Conservation (phyloP, 2,797 vertebrate genomes). For the Hephaestus fuliginosus region DNA sequence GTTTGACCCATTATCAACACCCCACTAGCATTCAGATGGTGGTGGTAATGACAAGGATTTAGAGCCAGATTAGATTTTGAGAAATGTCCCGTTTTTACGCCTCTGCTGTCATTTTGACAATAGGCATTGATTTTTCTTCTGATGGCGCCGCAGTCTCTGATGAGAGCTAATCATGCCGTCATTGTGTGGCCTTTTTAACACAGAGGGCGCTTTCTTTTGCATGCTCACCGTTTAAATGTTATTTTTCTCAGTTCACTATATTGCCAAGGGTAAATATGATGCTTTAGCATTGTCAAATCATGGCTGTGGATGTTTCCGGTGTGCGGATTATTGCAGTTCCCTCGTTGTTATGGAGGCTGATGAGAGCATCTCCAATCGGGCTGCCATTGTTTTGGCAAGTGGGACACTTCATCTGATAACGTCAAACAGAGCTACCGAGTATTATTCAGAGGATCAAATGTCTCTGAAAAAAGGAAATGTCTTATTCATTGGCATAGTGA, state of each 20-base stretch:
- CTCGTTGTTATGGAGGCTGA: conserved; percentile 44
- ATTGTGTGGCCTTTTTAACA: conserved; percentile 55
- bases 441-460: conserved; percentile 63
- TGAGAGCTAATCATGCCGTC: conserved; percentile 68
- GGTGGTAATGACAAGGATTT: conserved; percentile 46
- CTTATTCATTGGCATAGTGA: conserved; percentile 74
- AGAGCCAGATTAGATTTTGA: conserved; percentile 31
- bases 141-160: conserved; percentile 50
- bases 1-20: conserved; percentile 41
- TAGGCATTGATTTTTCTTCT: conserved; percentile 72
- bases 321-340: conserved; percentile 2
- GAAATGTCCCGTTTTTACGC: conserved; percentile 26
- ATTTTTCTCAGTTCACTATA: conserved; percentile 19
- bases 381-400: conserved; percentile 76
- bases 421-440: conserved; percentile 36
- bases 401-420: conserved; percentile 65
- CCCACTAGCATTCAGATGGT: conserved; percentile 36
- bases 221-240: conserved; percentile 9
- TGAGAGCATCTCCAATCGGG: conserved; percentile 66
- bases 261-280: conserved; percentile 21
- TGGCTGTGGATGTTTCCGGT: conserved; percentile 27
- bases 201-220: background rate
- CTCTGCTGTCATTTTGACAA: conserved; percentile 63
- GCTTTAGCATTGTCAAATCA: conserved; percentile 55
- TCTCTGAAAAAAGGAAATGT: conserved; percentile 56